Evolutionary conservation across 2,888 invertebrate genomes (phyloP).

Genomic region (Metopia argyrocephala): DNA sequence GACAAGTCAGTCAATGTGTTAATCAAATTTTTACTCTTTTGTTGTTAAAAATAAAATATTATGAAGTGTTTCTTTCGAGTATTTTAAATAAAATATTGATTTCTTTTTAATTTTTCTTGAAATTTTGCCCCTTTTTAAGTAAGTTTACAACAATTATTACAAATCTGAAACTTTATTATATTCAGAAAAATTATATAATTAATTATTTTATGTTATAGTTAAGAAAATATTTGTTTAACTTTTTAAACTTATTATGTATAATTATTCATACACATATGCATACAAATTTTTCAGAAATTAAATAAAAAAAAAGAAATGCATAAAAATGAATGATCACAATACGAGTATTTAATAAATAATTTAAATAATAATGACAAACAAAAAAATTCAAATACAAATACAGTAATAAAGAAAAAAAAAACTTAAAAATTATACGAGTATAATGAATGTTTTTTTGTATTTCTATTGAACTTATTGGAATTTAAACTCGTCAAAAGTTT

Average conservation of each 20-base stretch:
- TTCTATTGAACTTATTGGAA: no score
- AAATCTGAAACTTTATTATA: conserved; percentile 46
- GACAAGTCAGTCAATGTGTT: no score
- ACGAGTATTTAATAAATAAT: conserved; percentile 24
- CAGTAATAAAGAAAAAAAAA: conserved; percentile 17
- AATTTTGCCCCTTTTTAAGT: neutral
- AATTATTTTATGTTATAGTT: no score
- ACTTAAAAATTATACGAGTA: conserved; percentile 24
- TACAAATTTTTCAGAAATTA: conserved; percentile 28
- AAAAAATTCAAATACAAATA: conserved; percentile 24
- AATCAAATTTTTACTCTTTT: no score
- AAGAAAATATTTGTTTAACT: conserved; percentile 41
- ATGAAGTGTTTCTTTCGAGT: neutral
- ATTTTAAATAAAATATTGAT: neutral
- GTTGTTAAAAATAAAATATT: no score
- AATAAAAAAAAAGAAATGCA: conserved; percentile 29
- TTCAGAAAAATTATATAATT: conserved; percentile 21
- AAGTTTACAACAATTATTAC: conserved; percentile 12
- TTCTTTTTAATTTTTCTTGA: conserved; percentile 18
- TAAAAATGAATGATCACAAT: conserved; percentile 34
- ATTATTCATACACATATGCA: conserved; percentile 35
- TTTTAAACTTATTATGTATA: conserved; percentile 42
- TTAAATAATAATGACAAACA: conserved; percentile 33
- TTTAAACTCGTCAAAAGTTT: no score
- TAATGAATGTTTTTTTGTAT: neutral